phyloP scores from a whole-genome alignment of 2,113 vertebrate species.

The Eubucco bourcierii region DNA sequence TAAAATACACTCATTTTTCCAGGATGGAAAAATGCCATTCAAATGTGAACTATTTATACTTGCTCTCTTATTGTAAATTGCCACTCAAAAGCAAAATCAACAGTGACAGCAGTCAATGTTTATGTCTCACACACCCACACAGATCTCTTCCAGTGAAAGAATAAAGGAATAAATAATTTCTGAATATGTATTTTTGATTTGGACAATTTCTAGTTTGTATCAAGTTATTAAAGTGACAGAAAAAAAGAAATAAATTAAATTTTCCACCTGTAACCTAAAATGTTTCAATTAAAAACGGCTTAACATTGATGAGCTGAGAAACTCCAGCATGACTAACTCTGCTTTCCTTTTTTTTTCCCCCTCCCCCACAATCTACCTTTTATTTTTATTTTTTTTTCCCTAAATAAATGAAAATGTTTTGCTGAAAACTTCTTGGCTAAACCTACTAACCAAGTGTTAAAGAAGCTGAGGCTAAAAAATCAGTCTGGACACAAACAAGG shows the following conservation, averaged over 20 bases:
- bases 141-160: neutral
- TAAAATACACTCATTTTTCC: neutral
- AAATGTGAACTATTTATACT: slow-evolving; percentile 2
- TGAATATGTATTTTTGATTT: neutral
- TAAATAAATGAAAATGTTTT: neutral
- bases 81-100: neutral
- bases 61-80: neutral
- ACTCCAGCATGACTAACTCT: neutral
- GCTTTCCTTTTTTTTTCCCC: neutral
- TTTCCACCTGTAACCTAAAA: neutral
- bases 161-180: neutral
- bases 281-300: neutral
- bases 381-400: neutral
- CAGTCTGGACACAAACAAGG: neutral
- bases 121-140: neutral
- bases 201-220: neutral
- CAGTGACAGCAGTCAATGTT: neutral
- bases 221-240: neutral
- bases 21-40: neutral
- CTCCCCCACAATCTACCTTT: neutral
- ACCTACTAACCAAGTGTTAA: neutral
- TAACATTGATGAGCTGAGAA: neutral
- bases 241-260: neutral
- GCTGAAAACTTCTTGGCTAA: neutral
- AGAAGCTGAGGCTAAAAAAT: neutral